phyloP scores from a whole-genome alignment of 2,797 vertebrate genomes.

The Dermochelys coriacea region DNA sequence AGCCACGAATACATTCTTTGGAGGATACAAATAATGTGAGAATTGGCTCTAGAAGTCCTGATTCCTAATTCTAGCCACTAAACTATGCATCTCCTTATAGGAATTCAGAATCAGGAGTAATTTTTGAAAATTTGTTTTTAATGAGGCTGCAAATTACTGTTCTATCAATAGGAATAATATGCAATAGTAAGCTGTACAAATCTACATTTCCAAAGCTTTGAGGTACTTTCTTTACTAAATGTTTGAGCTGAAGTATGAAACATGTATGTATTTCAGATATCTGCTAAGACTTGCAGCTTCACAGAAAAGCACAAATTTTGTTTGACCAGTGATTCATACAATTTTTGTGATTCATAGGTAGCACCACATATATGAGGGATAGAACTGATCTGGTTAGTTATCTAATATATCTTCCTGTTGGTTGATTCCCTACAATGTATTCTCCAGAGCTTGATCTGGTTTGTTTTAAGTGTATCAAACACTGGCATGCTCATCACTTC shows the following conservation, averaged over 20 bases:
- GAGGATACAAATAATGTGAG: conserved; percentile 49
- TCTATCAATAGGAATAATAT: conserved; percentile 68
- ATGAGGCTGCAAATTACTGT: conserved; percentile 59
- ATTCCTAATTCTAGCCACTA: conserved; percentile 30
- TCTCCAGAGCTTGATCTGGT: no score
- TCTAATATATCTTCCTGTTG: not conserved
- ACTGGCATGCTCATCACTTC: no score
- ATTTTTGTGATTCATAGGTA: not conserved
- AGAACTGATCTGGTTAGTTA: not conserved
- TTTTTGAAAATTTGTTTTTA: conserved; percentile 50
- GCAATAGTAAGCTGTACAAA: conserved; percentile 57
- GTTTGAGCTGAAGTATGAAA: conserved; percentile 53
- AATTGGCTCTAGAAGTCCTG: conserved; percentile 51
- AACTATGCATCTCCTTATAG: conserved; percentile 59
- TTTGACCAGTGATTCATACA: not conserved
- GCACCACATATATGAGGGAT: not conserved
- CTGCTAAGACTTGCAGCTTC: conserved; percentile 37
- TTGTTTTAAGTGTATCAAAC: no score
- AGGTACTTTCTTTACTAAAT: conserved; percentile 56
- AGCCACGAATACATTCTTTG: conserved; percentile 41
- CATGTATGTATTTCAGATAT: conserved; percentile 41
- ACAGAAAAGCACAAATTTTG: conserved; percentile 18
- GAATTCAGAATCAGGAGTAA: conserved; percentile 57
- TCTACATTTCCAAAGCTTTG: conserved; percentile 68
- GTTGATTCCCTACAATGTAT: no score